Percentiles rank a stretch among this genome's conserved stretches.
These are phyloP conservation scores for Loriculus beryllinus DNA, from an alignment of 2,797 vertebrate species.

Conservation along the genomic window DNA sequence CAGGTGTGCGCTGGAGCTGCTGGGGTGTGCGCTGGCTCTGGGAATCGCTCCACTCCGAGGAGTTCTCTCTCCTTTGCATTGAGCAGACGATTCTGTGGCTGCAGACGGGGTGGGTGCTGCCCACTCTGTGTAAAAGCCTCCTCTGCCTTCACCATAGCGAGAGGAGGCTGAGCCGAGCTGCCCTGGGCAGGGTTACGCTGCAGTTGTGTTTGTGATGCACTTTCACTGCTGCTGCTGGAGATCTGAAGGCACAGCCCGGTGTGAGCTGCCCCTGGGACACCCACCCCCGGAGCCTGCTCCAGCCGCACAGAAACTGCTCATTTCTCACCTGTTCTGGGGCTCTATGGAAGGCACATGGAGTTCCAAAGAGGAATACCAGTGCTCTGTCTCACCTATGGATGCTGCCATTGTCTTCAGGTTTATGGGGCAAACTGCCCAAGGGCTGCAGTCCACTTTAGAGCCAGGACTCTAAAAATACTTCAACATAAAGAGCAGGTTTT, in stretches of 20 bases:
- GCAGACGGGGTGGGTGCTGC: background rate
- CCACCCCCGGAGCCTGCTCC: background rate
- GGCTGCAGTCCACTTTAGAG: background rate
- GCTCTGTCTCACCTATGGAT: background rate
- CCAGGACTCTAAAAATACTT: background rate
- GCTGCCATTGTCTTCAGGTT: background rate
- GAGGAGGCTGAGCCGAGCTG: background rate
- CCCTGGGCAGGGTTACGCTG: rapidly evolving
- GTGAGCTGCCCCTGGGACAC: rapidly evolving
- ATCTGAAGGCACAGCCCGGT: rapidly evolving
- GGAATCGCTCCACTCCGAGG: rapidly evolving
- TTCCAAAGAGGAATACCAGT: background rate
- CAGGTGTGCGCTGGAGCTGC: rapidly evolving
- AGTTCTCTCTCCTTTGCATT: rapidly evolving
- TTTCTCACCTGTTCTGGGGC: background rate
- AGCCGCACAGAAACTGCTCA: background rate
- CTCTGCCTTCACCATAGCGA: rapidly evolving
- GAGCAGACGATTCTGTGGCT: background rate
- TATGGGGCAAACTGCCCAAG: background rate
- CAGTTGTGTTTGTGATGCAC: rapidly evolving
- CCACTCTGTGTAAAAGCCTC: rapidly evolving
- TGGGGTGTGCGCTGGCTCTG: rapidly evolving
- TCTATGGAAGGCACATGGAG: rapidly evolving
- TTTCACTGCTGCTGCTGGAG: background rate
- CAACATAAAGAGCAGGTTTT: background rate